Base-by-base conservation (phyloP, 2,888 invertebrate species). In the Callyntrura guangdongensis region DNA sequence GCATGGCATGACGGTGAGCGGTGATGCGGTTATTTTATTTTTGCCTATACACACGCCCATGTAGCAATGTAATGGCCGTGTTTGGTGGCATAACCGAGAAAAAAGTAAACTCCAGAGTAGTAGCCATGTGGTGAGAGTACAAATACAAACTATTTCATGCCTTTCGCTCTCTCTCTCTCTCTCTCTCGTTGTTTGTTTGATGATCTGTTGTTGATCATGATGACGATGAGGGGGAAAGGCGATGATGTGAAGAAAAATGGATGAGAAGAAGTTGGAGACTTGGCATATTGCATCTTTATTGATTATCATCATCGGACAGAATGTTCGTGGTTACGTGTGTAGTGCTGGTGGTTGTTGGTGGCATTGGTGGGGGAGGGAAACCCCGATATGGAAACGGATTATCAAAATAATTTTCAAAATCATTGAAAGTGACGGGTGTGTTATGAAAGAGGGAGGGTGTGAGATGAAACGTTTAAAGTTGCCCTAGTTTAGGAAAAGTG, bases 371-470 rank as follows among this genome's bases (percentile, higher is more conserved):
- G 25, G 53, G 8, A 20, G 27, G 12, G 22, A 45, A 83, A 83
- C 56, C 53, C 45, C 74, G 27, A 45, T 79, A 79, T 79, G 49
- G 49, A 82, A 61, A 36, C 11, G 11, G 82, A 61, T 61, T 61
- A 82, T 59, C 27, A 22, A 88, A 88, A 88, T 82, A 72, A 82
- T 88, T 88, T 88, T 82, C n/a, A 53, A 82, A 88, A 74, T 88
- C 82, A 88, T 88, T 88, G 83, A 61, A 77, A 17, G 61, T 45
- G 82, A 77, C 53, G 77, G 14, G 53, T 53, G 14, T 69, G n/a
- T 69, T 45, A 9, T 12, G 12, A 47, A 49, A 53, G 49, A 20
- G 0, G 22, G n/a, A 49, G 49, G 17, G 8, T n/a, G 45, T n/a
- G 45, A 45, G 14, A 72, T 17, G 69, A 22, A 74, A 20, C 72